phyloP scores from a whole-genome alignment of 2,113 vertebrate species.

The Vidua chalybeata region DNA sequence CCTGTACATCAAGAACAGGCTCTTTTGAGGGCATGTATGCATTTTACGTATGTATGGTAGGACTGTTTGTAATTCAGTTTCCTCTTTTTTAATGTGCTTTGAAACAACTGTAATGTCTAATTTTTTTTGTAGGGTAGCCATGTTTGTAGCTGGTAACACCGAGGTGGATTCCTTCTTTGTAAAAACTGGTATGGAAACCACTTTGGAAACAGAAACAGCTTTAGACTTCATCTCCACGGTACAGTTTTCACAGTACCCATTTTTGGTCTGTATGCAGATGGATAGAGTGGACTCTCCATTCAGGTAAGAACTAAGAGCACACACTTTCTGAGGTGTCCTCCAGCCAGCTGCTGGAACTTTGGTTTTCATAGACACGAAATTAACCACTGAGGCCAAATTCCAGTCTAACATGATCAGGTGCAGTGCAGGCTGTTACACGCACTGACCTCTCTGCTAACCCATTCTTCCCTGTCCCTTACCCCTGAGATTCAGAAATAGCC shows the following conservation, averaged over 20 bases:
- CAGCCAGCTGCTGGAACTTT: background rate
- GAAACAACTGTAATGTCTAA: background rate
- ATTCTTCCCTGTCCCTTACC: background rate
- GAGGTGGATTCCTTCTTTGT: constrained; percentile 89
- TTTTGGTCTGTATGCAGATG: constrained; percentile 97
- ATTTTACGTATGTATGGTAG: background rate
- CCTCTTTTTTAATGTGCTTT: background rate
- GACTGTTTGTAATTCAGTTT: background rate
- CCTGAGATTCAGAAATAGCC: background rate
- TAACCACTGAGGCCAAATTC: background rate
- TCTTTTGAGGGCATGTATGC: background rate
- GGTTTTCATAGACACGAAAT: background rate
- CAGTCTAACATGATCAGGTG: background rate
- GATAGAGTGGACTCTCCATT: constrained; percentile 85
- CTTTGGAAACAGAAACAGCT: constrained; percentile 81
- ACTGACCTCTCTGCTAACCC: background rate
- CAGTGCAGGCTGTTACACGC: background rate
- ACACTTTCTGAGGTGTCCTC: background rate
- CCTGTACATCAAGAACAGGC: background rate
- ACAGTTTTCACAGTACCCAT: constrained; percentile 96
- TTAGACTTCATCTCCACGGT: constrained; percentile 94
- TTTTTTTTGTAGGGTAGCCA: constrained; percentile 78
- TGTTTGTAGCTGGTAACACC: constrained; percentile 79
- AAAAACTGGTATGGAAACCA: constrained; percentile 85
- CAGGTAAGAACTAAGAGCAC: constrained; percentile 77